phyloP scores from a whole-genome alignment of 2,888 invertebrate genomes.

The Melolontha melolontha region DNA sequence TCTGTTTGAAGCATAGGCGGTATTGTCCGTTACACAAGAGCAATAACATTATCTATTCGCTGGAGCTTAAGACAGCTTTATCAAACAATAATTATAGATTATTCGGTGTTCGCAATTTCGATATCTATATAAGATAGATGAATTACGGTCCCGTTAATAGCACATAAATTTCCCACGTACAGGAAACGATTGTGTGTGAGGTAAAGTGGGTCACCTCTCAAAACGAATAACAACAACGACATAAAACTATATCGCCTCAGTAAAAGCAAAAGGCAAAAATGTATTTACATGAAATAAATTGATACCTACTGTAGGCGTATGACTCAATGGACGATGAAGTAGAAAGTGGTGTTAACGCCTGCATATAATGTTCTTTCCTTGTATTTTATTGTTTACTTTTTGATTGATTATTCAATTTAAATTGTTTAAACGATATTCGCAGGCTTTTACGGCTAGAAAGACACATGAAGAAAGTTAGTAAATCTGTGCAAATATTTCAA shows the following conservation, averaged over 20 bases:
- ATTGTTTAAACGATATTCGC: too few relatives aligned
- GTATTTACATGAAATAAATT: slow-evolving; percentile 3
- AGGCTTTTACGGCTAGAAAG: too few relatives aligned
- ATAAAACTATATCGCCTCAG: slow-evolving; percentile 1
- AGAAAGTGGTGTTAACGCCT: slow-evolving; percentile 10
- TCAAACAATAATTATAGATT: neutral
- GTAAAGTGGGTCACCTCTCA: slow-evolving; percentile 26
- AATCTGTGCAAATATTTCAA: too few relatives aligned
- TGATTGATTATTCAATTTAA: too few relatives aligned
- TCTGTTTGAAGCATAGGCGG: too few relatives aligned
- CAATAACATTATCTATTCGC: too few relatives aligned
- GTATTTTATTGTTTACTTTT: too few relatives aligned
- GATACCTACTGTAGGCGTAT: slow-evolving; percentile 17
- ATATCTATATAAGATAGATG: slow-evolving; percentile 6
- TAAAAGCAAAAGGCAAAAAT: slow-evolving; percentile 7
- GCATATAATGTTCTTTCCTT: too few relatives aligned
- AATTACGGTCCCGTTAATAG: slow-evolving; percentile 4
- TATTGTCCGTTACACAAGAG: too few relatives aligned
- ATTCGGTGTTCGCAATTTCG: neutral
- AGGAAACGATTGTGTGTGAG: slow-evolving; percentile 13
- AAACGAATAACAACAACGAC: slow-evolving; percentile 18
- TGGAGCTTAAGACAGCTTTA: neutral
- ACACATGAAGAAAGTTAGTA: too few relatives aligned
- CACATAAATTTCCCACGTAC: slow-evolving; percentile 12
- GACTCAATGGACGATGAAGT: slow-evolving; percentile 7